phyloP scores from a whole-genome alignment of 2,113 vertebrate genomes.

The Pygoscelis antarcticus region DNA sequence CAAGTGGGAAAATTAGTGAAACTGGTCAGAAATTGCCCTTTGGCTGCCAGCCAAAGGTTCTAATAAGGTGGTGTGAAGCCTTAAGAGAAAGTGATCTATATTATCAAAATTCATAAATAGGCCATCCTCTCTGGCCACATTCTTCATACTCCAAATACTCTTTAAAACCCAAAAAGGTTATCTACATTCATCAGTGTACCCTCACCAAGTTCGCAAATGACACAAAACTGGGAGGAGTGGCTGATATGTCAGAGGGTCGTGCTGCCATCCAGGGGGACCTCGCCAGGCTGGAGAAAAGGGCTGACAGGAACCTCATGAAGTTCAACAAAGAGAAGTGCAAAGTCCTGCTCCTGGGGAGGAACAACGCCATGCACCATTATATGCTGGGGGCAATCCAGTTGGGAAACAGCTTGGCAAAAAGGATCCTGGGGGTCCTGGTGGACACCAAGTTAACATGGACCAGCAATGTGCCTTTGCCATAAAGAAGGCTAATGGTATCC shows the following conservation, averaged over 20 bases:
- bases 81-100: conserved; percentile 1
- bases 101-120: conserved; percentile 28
- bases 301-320: neutral
- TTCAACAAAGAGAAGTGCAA: neutral
- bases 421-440: neutral
- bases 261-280: neutral
- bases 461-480: neutral
- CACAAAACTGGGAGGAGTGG: neutral
- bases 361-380: neutral
- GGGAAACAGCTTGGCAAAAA: neutral
- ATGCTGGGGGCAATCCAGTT: neutral
- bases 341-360: neutral
- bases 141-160: neutral
- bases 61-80: conserved; percentile 13
- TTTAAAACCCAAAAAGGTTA: neutral
- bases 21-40: conserved; percentile 52
- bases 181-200: neutral
- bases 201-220: neutral
- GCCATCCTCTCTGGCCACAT: neutral
- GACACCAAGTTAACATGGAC: neutral
- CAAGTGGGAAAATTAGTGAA: conserved; percentile 27
- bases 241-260: accelerated
- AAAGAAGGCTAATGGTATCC: neutral
- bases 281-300: neutral
- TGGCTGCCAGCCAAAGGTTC: conserved; percentile 43